A percentile compares a stretch with the other conserved stretches of the same genome.
Conservation (phyloP, 1,140 invertebrate species). For the Wiebesia pumilae region DNA sequence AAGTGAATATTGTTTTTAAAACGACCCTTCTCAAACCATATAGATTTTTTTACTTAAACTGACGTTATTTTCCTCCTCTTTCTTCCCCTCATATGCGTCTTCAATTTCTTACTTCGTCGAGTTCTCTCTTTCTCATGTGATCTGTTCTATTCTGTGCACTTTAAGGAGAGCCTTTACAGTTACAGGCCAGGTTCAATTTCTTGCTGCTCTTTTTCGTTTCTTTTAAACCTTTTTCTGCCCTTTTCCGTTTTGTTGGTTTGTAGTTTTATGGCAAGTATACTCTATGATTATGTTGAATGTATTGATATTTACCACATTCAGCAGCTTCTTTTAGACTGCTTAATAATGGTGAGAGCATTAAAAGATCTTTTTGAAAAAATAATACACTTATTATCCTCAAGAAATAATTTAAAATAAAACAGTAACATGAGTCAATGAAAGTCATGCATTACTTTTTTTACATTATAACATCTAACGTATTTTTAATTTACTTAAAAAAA, state of each 20-base stretch:
- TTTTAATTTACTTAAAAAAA: no score
- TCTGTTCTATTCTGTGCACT: background rate
- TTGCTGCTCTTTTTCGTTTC: conserved; percentile 23
- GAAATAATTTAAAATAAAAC: no score
- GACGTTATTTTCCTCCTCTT: conserved; percentile 28
- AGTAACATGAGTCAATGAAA: no score
- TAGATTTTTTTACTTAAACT: conserved; percentile 22
- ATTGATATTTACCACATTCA: conserved; percentile 16
- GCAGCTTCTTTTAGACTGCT: background rate
- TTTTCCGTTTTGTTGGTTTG: conserved; percentile 7
- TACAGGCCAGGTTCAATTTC: conserved; percentile 27
- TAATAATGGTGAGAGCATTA: background rate
- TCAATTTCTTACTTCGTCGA: background rate
- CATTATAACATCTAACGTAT: no score
- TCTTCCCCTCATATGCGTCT: background rate
- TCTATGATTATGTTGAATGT: background rate
- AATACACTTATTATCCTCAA: no score
- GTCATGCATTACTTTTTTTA: no score
- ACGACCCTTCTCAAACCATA: conserved; percentile 31
- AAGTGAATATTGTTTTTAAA: conserved; percentile 56
- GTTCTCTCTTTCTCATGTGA: background rate
- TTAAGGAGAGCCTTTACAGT: background rate
- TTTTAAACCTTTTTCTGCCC: background rate
- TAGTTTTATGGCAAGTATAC: background rate
- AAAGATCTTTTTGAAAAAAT: background rate